These are phyloP conservation scores for Aquatica leii DNA, from an alignment of 2,888 invertebrate species.

Conservation along the genomic window DNA sequence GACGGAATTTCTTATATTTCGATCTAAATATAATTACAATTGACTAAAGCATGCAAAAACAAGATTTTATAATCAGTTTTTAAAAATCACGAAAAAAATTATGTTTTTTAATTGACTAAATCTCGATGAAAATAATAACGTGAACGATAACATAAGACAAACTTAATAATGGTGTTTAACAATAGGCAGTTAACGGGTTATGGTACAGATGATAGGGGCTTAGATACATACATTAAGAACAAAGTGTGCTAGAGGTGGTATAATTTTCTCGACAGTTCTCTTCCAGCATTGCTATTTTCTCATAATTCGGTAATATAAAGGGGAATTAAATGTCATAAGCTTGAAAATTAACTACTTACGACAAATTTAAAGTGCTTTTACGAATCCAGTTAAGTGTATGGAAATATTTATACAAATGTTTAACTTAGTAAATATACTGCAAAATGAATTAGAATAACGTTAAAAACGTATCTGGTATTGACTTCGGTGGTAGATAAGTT, in stretches of 20 bases:
- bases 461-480: too few species aligned
- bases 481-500: too few species aligned
- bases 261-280: slow-evolving; percentile 6
- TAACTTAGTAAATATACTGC: too few species aligned
- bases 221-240: slow-evolving; percentile 4
- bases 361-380: slow-evolving; percentile 1
- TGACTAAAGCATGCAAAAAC: too few species aligned
- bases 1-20: too few species aligned
- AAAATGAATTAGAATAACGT: too few species aligned
- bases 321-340: slow-evolving; percentile 5
- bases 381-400: neutral
- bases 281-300: slow-evolving; percentile 4
- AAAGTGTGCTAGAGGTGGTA: slow-evolving; percentile 6
- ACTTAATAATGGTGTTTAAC: neutral
- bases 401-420: too few species aligned
- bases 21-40: too few species aligned
- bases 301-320: neutral
- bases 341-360: slow-evolving; percentile 4
- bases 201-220: neutral
- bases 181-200: slow-evolving; percentile 5
- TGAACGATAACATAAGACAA: neutral
- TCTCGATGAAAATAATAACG: too few species aligned
- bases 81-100: too few species aligned
- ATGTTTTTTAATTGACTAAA: too few species aligned
- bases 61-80: too few species aligned